phyloP scores from a whole-genome alignment of 2,113 vertebrate genomes.

The Morone saxatilis region DNA sequence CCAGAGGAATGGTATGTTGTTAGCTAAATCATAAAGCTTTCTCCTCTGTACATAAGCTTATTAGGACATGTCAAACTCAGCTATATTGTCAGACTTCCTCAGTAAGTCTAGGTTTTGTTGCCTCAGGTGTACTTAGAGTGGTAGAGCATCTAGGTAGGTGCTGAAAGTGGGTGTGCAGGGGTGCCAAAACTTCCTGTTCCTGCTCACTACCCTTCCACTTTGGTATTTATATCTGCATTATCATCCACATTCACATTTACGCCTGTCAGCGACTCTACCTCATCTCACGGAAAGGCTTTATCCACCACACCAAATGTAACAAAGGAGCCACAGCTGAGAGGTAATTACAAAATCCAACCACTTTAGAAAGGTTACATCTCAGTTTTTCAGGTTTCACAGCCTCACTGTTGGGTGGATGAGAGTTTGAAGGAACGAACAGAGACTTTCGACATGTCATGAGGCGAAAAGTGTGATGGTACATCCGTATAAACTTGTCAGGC shows the following conservation, averaged over 20 bases:
- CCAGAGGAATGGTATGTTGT: not conserved
- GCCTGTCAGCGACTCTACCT: not conserved
- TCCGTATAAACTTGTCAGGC: not conserved
- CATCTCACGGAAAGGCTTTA: not conserved
- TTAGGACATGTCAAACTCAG: not conserved
- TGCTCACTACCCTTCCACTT: not conserved
- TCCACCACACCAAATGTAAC: not conserved
- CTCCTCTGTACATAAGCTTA: not conserved
- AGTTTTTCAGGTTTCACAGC: not conserved
- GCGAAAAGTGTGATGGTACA: too few relatives aligned
- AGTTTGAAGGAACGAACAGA: not conserved
- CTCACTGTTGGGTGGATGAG: not conserved
- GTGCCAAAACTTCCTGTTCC: not conserved
- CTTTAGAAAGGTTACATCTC: not conserved
- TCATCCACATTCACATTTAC: too few relatives aligned
- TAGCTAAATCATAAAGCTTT: not conserved
- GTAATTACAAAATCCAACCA: not conserved
- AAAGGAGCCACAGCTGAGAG: not conserved
- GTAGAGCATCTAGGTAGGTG: not conserved
- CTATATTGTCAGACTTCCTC: not conserved
- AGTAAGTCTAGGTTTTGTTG: not conserved
- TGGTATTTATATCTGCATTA: not conserved
- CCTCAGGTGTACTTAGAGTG: not conserved
- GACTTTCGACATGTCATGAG: not conserved
- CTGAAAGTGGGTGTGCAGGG: not conserved